Percentiles rank a stretch among this genome's conserved stretches.
Evolutionary conservation across 2,797 vertebrate genomes (phyloP).

Genomic region (Chelon auratus): DNA sequence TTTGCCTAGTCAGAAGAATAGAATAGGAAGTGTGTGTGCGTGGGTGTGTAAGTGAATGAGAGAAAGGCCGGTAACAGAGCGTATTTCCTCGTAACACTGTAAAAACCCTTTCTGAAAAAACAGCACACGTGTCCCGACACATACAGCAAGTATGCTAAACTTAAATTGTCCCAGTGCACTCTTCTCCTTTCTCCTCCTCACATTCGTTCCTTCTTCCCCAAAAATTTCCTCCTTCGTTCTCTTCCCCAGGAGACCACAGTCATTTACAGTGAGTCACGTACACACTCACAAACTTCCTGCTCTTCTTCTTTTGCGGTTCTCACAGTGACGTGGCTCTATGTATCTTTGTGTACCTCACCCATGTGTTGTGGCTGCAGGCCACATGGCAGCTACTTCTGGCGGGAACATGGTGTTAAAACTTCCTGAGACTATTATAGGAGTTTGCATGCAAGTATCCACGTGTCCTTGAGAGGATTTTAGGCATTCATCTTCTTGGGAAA

Average conservation of each 20-base stretch:
- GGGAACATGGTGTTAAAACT: neutral
- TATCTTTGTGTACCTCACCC: slow-evolving; percentile 36
- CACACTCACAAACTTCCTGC: slow-evolving; percentile 52
- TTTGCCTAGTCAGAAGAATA: slow-evolving; percentile 31
- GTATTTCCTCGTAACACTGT: slow-evolving; percentile 29
- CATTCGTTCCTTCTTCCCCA: neutral
- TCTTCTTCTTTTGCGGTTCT: slow-evolving; percentile 9
- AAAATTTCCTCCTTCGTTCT: neutral
- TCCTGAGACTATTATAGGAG: neutral
- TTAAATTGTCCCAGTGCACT: neutral
- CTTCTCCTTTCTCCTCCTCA: neutral
- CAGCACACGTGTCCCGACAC: neutral
- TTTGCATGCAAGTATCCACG: neutral
- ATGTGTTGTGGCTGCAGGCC: slow-evolving; percentile 38
- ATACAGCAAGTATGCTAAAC: neutral
- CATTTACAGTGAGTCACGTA: slow-evolving; percentile 57
- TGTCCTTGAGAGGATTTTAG: slow-evolving; percentile 2
- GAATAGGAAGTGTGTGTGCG: slow-evolving; percentile 10
- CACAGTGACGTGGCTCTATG: slow-evolving; percentile 23
- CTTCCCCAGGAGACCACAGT: slow-evolving; percentile 30
- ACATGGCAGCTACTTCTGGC: slow-evolving; percentile 30
- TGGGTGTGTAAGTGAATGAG: neutral
- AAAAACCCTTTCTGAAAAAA: slow-evolving; percentile 17
- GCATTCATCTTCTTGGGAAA: neutral
- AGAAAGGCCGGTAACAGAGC: neutral